These are phyloP conservation scores for Dolichopus griseipennis DNA, from an alignment of 2,888 invertebrate species.

Conservation along the genomic window DNA sequence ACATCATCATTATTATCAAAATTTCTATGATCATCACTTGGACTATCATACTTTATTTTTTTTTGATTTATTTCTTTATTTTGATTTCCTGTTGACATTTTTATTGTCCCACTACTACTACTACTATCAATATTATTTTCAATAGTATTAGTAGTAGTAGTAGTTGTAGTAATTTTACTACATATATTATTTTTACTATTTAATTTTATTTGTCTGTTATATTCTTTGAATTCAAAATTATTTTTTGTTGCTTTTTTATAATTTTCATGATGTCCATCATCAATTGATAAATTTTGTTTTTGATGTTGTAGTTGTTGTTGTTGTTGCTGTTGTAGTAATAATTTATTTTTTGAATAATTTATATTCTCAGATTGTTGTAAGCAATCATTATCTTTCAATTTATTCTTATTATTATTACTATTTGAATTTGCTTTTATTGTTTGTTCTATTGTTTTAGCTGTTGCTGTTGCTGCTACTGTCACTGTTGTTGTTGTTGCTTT, in stretches of 20 bases:
- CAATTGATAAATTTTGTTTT: not conserved
- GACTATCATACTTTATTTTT: not conserved
- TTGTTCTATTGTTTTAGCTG: not conserved
- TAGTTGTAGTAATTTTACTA: too few species aligned
- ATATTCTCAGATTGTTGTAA: not conserved
- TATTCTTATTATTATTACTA: constrained; percentile 10
- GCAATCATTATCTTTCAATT: not conserved
- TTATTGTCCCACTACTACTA: not conserved
- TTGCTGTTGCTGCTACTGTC: not conserved
- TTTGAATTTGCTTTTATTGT: constrained; percentile 11
- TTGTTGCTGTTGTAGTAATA: not conserved
- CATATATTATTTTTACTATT: not conserved
- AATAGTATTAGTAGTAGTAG: too few species aligned
- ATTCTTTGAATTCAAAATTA: not conserved
- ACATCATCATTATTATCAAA: too few species aligned
- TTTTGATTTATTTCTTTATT: not conserved
- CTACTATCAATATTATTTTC: too few species aligned
- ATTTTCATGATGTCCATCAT: not conserved
- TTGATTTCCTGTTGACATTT: constrained; percentile 1
- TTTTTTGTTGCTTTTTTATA: not conserved
- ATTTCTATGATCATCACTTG: too few species aligned
- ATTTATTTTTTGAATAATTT: not conserved
- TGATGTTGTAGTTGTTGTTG: not conserved
- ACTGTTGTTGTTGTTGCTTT: not conserved
- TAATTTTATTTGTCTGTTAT: not conserved